phyloP scores from a whole-genome alignment of 37 sponge, comb jelly and placozoan genomes.

The Hexactinellida sp. region DNA sequence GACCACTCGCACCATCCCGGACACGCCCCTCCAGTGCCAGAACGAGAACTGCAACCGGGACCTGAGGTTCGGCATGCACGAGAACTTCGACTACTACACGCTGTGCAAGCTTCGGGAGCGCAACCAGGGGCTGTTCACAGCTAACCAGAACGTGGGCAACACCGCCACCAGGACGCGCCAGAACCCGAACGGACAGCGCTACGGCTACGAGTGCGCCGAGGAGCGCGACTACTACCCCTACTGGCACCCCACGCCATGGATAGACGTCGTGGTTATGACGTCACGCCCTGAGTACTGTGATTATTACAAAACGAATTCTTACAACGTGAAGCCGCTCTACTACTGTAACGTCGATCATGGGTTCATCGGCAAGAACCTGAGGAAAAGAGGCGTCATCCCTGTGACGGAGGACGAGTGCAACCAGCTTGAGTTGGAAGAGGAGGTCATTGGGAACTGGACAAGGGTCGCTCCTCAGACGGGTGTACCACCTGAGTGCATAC shows the following conservation, averaged over 20 bases:
- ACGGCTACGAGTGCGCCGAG: constrained; percentile 97
- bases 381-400: constrained; percentile 42
- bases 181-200: constrained; percentile 74
- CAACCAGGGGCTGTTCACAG: constrained; percentile 87
- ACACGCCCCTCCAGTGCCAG: constrained; percentile 48
- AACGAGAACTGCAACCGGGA: constrained; percentile 80
- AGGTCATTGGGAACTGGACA: not conserved
- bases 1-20: constrained; percentile 86
- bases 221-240: constrained; percentile 99
- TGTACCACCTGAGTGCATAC: constrained; percentile 58
- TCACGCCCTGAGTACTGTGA: constrained; percentile 55
- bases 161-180: constrained; percentile 82
- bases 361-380: constrained; percentile 27
- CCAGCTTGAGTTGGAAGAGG: not conserved
- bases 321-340: constrained; percentile 75
- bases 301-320: constrained; percentile 60
- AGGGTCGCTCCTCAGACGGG: not conserved
- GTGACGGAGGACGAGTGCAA: constrained; percentile 66
- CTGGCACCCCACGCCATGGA: constrained; percentile 98
- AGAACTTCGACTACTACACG: constrained; percentile 74
- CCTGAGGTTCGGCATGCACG: constrained; percentile 88
- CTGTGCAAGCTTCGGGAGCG: constrained; percentile 61
- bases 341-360: constrained; percentile 51
- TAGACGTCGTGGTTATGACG: constrained; percentile 87
- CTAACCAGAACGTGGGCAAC: constrained; percentile 53